Evolutionary conservation across 2,888 invertebrate species (phyloP).

Genomic region (Ptychoptera contaminata): DNA sequence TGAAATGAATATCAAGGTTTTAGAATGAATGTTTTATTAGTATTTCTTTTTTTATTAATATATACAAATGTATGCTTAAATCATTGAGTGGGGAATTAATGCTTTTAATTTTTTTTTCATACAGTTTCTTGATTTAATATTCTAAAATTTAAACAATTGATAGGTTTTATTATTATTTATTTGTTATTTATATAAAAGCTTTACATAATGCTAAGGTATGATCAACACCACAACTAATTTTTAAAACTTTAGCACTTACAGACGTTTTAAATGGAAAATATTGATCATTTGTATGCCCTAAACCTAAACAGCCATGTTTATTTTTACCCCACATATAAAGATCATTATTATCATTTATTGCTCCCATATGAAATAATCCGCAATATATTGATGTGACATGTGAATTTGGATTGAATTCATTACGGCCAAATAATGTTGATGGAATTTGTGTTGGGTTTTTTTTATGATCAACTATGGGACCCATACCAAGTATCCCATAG

Average conservation of each 20-base stretch:
- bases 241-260: slow-evolving; percentile 57
- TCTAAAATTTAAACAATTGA: no score
- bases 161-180: neutral
- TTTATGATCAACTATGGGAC: slow-evolving; percentile 56
- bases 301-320: slow-evolving; percentile 64
- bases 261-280: slow-evolving; percentile 74
- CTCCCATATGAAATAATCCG: slow-evolving; percentile 65
- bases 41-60: no score
- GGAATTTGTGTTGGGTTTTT: slow-evolving; percentile 58
- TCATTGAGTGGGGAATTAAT: no score
- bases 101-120: no score
- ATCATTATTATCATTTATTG: slow-evolving; percentile 67
- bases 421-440: slow-evolving; percentile 66
- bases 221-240: slow-evolving; percentile 72
- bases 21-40: no score
- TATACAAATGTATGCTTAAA: no score
- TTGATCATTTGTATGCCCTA: slow-evolving; percentile 67
- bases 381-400: slow-evolving; percentile 48
- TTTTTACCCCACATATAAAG: slow-evolving; percentile 89
- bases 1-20: no score
- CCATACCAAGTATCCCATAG: slow-evolving; percentile 78
- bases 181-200: slow-evolving; percentile 46
- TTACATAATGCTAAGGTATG: slow-evolving; percentile 64
- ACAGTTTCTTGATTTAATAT: no score
- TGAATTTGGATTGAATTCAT: slow-evolving; percentile 59